Base-by-base conservation (phyloP, 2,797 vertebrate species). In the Chaetodon trifasciatus region DNA sequence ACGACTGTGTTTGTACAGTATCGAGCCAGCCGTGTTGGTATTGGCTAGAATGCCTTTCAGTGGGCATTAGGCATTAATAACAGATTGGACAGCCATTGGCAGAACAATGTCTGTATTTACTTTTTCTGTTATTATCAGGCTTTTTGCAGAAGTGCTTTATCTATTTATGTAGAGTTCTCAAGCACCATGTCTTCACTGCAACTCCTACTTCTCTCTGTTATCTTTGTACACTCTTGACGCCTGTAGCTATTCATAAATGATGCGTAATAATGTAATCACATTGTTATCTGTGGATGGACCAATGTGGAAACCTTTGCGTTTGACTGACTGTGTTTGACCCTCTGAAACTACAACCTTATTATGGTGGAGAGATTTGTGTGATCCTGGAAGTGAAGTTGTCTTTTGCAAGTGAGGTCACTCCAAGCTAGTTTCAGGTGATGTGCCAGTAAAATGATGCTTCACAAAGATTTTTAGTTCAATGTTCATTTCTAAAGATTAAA, bases 1-100 rank as follows among this genome's bases (percentile, higher is more conserved):
- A 92, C 40, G 81, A 93, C 89, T 88, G 91, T 93, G 89, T 92
- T 91, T 93, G 91, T 90, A 90, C 88, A 88, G 88, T 87, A 81
- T 79, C 63, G 52, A 86, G 91, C 87, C 90, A 92, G 88, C 78
- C 87, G 75, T 83, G 76, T 89, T 84, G 63, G 77, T 78, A 76
- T 85, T 88, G 87, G 88, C 86, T 85, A 75, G 73, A 86, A 84
- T 56, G 83, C 76, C 72, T 83, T 83, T 88, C 78, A 87, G 79
- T 85, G 88, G 89, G 86, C 82, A 78, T 87, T 82, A 75, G 71
- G 78, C 79, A 91, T 88, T 88, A 92, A 90, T 90, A 91, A 89
- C 90, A 91, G 88, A 91, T 89, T 90, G 90, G 84, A 85, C 72
- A 78, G 66, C 61, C 70, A 16, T 88, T 84, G 82, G 86, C 84